Evolutionary conservation across 2,797 vertebrate genomes (phyloP), one percentile per base, ranked within the genome.

Genomic region (Leucoraja ocellata): DNA sequence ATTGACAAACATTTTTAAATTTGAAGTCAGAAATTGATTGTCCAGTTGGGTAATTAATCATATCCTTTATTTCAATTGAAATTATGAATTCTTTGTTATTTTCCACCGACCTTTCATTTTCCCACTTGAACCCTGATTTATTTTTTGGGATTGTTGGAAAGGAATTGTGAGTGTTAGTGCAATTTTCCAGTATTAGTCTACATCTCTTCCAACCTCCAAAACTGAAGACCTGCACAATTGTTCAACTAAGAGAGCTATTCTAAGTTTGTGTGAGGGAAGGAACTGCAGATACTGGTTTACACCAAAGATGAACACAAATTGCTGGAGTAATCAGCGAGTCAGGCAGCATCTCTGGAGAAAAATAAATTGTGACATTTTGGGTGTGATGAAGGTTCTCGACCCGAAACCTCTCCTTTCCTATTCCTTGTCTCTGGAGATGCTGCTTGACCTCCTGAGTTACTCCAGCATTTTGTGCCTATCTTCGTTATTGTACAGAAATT

Each of bases 1-100:
- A 91, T 7, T 91, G 68, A 21, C 13, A 91, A 91, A 68, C 36
- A 73, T 91, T 54, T 91, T 91, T 74, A 73, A 18, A 91, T 46
- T 91, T 91, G 68, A 39, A 54, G 71, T 74, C 39, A 74, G 32
- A 91, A 71, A 91, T 73, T 46, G 74, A 74, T 25, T 91, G 36
- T 74, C 25, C 25, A 61, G 13, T 63, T 63, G 54, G 28, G n/a
- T 61, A 28, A 61, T 86, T 86, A 63, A 91, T 23, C 25, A 36
- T 25, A 39, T 21, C 21, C 36, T 91, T 28, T 7, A 76, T 92
- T 76, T 92, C 23, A 92, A 54, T 74, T n/a, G 68, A 92, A 28
- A 92, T 16, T 58, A 18, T 21, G 71, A 9, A 91, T 46, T 46
- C 68, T 74, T 46, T n/a, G 13, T 54, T 58, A 54, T 76, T 74